phyloP scores from a whole-genome alignment of 2,888 invertebrate genomes.

The Coelopa pilipes region DNA sequence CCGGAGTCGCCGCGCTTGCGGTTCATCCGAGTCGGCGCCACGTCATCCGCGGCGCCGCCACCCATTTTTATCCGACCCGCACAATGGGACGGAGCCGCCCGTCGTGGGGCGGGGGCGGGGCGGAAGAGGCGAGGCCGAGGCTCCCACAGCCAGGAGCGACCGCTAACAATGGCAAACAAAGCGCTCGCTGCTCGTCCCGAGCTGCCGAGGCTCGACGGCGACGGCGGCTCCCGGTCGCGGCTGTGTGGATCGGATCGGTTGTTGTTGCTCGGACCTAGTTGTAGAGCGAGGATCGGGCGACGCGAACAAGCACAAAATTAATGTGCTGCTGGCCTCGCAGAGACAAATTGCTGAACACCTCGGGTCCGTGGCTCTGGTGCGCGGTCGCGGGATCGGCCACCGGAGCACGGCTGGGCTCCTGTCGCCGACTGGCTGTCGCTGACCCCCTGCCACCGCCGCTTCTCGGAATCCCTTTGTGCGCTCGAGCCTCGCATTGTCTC shows the following conservation, averaged over 20 bases:
- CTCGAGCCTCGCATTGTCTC: slow-evolving; percentile 11
- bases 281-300: neutral
- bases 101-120: too few species aligned
- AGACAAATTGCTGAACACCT: slow-evolving; percentile 53
- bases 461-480: slow-evolving; percentile 24
- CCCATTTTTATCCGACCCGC: too few species aligned
- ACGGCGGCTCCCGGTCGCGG: too few species aligned
- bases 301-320: slow-evolving; percentile 42
- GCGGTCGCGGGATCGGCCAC: neutral
- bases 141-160: neutral
- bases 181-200: neutral
- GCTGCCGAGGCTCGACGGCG: neutral
- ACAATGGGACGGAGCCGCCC: too few species aligned
- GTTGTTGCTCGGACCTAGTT: too few species aligned
- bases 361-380: neutral
- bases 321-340: slow-evolving; percentile 47
- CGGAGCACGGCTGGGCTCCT: neutral
- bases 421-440: too few species aligned
- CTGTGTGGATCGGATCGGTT: too few species aligned
- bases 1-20: neutral
- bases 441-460: neutral
- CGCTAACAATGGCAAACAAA: slow-evolving; percentile 19
- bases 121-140: neutral
- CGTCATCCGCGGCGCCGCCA: neutral
- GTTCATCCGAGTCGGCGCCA: neutral